Evolutionary conservation across 2,888 invertebrate genomes (phyloP).

Genomic region (Amphipoea lucens): DNA sequence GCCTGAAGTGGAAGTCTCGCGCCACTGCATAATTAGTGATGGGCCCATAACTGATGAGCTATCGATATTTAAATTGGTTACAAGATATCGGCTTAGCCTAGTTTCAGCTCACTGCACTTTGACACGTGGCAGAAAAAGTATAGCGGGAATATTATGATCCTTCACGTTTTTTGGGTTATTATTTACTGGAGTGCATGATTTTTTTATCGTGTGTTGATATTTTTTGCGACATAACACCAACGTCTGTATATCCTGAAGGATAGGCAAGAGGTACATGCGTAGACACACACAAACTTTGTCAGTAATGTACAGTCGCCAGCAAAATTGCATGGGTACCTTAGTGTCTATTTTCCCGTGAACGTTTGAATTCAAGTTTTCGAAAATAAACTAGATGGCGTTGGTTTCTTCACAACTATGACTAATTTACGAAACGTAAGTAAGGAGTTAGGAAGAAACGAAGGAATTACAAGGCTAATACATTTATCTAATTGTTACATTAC

Average conservation of each 20-base stretch:
- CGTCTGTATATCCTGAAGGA: not conserved
- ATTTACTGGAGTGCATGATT: conserved; percentile 22
- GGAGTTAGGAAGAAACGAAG: no score
- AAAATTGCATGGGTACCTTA: no score
- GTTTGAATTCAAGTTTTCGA: no score
- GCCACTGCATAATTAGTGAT: conserved; percentile 54
- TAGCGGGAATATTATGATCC: not conserved
- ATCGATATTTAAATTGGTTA: conserved; percentile 65
- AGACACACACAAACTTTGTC: not conserved
- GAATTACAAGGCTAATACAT: no score
- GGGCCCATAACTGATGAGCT: conserved; percentile 52
- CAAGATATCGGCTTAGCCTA: conserved; percentile 55
- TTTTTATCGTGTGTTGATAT: conserved; percentile 20
- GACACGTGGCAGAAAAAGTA: conserved; percentile 25
- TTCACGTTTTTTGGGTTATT: not conserved
- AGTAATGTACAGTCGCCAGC: no score
- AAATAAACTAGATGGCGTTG: no score
- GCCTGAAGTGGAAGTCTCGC: conserved; percentile 25
- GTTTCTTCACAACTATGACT: no score
- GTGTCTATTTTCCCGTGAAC: no score
- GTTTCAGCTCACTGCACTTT: conserved; percentile 45
- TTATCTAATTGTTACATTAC: no score
- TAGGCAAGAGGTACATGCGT: no score
- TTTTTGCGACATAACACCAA: not conserved
- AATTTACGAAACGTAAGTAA: no score